phyloP scores from a whole-genome alignment of 1,140 invertebrate species.

The Aphidius gifuensis region DNA sequence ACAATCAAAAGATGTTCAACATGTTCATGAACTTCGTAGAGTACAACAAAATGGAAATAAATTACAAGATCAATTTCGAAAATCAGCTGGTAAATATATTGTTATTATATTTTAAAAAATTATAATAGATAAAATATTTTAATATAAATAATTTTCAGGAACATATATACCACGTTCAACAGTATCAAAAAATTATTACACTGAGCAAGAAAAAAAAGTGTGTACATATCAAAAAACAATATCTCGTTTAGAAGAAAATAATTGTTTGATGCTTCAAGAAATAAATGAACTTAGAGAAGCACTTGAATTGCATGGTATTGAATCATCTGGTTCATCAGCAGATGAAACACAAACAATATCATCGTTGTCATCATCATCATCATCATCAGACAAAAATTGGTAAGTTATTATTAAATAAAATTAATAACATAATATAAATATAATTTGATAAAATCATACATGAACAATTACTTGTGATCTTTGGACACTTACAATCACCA shows the following conservation, averaged over 20 bases:
- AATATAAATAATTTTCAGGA: slow-evolving; percentile 23
- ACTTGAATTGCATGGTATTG: slow-evolving; percentile 26
- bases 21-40: slow-evolving; percentile 34
- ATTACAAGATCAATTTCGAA: slow-evolving; percentile 34
- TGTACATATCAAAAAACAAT: slow-evolving; percentile 34
- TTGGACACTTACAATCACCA: slow-evolving; percentile 39
- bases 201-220: slow-evolving; percentile 29
- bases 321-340: slow-evolving; percentile 27
- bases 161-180: slow-evolving; percentile 27
- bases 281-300: slow-evolving; percentile 32
- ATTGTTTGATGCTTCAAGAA: slow-evolving; percentile 34
- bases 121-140: too few relatives aligned
- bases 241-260: slow-evolving; percentile 36
- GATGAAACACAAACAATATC: slow-evolving; percentile 20
- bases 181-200: slow-evolving; percentile 26
- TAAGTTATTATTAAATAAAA: slow-evolving; percentile 6
- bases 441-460: too few relatives aligned
- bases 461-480: slow-evolving; percentile 11
- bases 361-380: slow-evolving; percentile 13
- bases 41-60: slow-evolving; percentile 32
- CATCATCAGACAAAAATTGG: not conserved
- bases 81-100: slow-evolving; percentile 29
- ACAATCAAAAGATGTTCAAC: slow-evolving; percentile 36
- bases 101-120: not conserved
- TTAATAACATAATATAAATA: not conserved